Conservation (phyloP, 2,113 vertebrate genomes). For the Gorsachius goisagi region DNA sequence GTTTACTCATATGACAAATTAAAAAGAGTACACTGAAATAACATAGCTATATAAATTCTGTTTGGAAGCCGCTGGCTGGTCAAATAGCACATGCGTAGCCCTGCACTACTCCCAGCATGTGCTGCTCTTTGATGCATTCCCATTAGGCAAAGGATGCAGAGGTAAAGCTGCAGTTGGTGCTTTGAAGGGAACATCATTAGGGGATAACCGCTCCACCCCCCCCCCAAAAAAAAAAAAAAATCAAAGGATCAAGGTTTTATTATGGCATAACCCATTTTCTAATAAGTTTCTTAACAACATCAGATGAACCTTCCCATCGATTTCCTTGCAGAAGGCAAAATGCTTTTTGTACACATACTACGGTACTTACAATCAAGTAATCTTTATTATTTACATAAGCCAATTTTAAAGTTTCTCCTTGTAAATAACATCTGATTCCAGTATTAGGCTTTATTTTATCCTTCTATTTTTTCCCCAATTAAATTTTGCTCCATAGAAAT, state of each 20-base stretch:
- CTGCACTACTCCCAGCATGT: background rate
- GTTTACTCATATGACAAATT: background rate
- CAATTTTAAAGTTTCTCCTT: background rate
- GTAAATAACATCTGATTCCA: background rate
- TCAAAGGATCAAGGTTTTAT: background rate
- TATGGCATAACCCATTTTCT: background rate
- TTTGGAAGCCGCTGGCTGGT: background rate
- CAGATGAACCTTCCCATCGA: background rate
- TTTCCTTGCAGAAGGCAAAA: background rate
- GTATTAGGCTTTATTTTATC: background rate
- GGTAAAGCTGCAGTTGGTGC: background rate
- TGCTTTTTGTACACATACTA: background rate
- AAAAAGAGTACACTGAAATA: background rate
- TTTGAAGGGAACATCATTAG: background rate
- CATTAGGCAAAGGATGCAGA: background rate
- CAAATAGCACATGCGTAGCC: background rate
- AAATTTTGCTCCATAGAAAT: background rate
- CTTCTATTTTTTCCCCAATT: background rate
- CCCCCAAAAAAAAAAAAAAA: background rate
- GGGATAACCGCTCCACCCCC: background rate
- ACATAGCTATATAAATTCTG: background rate
- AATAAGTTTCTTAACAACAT: background rate
- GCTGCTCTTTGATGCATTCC: background rate
- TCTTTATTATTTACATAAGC: background rate
- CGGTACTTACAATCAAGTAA: background rate